These are phyloP conservation scores for Nasonia oneida DNA, from an alignment of 2,888 invertebrate genomes.

Conservation along the genomic window DNA sequence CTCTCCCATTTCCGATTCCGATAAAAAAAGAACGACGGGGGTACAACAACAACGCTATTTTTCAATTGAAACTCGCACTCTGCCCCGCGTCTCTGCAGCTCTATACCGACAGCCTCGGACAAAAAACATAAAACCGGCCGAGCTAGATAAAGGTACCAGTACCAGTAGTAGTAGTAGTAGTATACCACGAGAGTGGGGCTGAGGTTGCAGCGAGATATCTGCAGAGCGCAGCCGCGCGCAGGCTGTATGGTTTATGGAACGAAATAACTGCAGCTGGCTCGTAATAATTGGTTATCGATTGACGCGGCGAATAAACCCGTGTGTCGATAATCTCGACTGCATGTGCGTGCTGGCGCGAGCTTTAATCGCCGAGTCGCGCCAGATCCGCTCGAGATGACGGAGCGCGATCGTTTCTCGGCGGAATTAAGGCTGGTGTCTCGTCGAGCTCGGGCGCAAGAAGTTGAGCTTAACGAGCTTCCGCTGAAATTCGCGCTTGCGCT, in stretches of 20 bases:
- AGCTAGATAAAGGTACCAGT: conserved; percentile 5
- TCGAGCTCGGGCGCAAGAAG: neutral
- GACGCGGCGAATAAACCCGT: conserved; percentile 57
- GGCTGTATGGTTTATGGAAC: conserved; percentile 45
- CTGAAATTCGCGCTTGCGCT: neutral
- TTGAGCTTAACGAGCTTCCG: neutral
- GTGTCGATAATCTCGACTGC: conserved; percentile 39
- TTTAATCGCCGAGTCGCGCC: too few species aligned
- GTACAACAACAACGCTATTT: conserved; percentile 47
- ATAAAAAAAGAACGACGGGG: neutral
- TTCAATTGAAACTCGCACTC: conserved; percentile 45
- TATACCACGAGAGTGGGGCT: neutral
- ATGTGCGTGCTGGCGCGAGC: neutral
- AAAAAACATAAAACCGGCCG: conserved; percentile 2
- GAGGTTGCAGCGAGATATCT: conserved; percentile 20
- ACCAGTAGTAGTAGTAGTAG: neutral
- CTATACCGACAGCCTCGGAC: too few species aligned
- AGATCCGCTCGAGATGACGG: too few species aligned
- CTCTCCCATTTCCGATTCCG: neutral
- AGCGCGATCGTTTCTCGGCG: neutral
- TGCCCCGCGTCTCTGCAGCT: neutral
- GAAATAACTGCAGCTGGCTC: conserved; percentile 61
- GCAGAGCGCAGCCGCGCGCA: neutral
- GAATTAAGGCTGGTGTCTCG: conserved; percentile 3
- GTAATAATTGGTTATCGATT: conserved; percentile 71